A percentile compares a stretch with the other conserved stretches of the same genome.
Conservation (phyloP, 2,888 invertebrate genomes). For the Cephonodes hylas region DNA sequence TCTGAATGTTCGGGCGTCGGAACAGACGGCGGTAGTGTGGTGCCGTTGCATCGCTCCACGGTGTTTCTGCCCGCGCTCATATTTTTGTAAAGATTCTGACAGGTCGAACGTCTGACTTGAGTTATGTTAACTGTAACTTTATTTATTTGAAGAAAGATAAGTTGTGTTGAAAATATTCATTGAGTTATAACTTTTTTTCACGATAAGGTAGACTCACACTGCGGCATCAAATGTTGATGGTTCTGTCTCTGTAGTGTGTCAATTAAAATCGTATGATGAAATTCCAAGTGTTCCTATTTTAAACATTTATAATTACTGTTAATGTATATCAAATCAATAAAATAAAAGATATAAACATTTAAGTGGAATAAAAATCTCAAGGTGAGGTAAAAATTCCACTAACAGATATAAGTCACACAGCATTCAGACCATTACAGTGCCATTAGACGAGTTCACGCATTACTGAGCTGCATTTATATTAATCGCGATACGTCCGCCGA, state of each 20-base stretch:
- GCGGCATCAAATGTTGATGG: too few species aligned
- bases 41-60: background rate
- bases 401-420: too few species aligned
- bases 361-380: too few species aligned
- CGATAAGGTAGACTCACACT: too few species aligned
- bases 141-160: background rate
- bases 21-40: background rate
- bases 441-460: slow-evolving; percentile 2
- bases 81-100: slow-evolving; percentile 17
- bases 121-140: background rate
- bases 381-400: too few species aligned
- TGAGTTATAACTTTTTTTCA: too few species aligned
- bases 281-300: too few species aligned
- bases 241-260: background rate
- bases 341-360: too few species aligned
- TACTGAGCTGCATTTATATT: slow-evolving; percentile 61
- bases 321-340: too few species aligned
- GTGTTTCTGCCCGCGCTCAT: background rate
- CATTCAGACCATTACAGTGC: background rate
- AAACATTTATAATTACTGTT: too few species aligned
- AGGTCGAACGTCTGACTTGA: background rate
- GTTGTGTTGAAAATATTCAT: background rate
- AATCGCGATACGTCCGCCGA: slow-evolving; percentile 65
- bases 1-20: slow-evolving; percentile 16
- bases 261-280: too few species aligned